phyloP scores from a whole-genome alignment of 1,140 invertebrate genomes.

The Sesamia nonagrioides region DNA sequence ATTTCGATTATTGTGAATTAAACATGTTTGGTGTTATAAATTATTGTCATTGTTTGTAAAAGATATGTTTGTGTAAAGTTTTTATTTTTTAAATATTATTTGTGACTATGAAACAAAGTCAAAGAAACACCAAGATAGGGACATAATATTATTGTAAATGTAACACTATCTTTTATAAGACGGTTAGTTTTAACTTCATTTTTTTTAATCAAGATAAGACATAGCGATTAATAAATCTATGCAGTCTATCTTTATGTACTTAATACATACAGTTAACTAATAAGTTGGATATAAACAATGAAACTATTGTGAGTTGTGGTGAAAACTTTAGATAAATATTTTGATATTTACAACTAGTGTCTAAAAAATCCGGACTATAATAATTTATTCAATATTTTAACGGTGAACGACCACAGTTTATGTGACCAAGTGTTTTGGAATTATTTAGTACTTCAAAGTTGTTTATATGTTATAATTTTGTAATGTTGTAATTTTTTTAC shows the following conservation, averaged over 20 bases:
- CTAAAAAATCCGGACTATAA: too few relatives aligned
- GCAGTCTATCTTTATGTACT: slow-evolving; percentile 46
- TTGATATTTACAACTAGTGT: too few relatives aligned
- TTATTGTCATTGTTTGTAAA: too few relatives aligned
- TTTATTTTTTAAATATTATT: neutral
- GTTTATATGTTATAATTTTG: too few relatives aligned
- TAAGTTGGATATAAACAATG: slow-evolving; percentile 41
- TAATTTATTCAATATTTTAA: too few relatives aligned
- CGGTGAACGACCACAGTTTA: too few relatives aligned
- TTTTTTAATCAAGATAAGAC: slow-evolving; percentile 43
- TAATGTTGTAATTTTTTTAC: too few relatives aligned
- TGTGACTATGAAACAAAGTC: slow-evolving; percentile 46
- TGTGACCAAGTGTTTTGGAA: too few relatives aligned
- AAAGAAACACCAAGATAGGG: slow-evolving; percentile 64
- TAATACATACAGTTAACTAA: slow-evolving; percentile 37
- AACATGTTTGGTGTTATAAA: too few relatives aligned
- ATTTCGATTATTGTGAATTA: too few relatives aligned
- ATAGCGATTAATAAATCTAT: slow-evolving; percentile 55
- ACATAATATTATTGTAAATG: slow-evolving; percentile 53
- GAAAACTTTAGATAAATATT: neutral
- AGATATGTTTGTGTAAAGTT: neutral
- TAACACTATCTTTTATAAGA: slow-evolving; percentile 75
- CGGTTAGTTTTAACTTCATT: slow-evolving; percentile 12
- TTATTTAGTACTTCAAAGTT: too few relatives aligned
- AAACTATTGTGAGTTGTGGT: slow-evolving; percentile 38